Base-by-base conservation (phyloP, 2,113 vertebrate genomes). In the Rhea americana region DNA sequence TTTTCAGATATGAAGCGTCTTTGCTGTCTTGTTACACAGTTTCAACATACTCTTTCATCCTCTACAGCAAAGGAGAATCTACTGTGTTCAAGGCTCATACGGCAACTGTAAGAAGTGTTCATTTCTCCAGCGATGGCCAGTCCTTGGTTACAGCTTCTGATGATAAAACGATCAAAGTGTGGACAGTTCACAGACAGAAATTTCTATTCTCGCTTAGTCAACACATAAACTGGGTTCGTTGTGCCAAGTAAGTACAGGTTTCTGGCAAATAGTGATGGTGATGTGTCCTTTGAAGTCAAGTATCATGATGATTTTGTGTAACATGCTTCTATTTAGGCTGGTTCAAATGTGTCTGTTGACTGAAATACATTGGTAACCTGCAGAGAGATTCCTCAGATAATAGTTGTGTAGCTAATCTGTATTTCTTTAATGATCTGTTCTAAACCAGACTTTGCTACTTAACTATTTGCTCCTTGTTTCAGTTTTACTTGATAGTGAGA, bases 161-260 rank as follows among this genome's bases (percentile, higher is more conserved):
- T 32, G 99, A 99, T 97, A 99, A 99, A 95, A 99, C 98, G 20
- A 50, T 99, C 88, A 99, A 99, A 97, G 98, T 99, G 83, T 99
- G 99, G 99, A 98, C 97, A 0, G 98, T 99, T 63, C 99, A 99
- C 95, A 97, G 99, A 65, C 99, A 99, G 95, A 99, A 99, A 93
- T 99, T 99, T 89, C 97, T 99, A 7, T 99, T 99, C 95, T 99
- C 99, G 18, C 97, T 99, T 76, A 99, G 91, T 85, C 98, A 99
- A 90, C 99, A 99, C 96, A 99, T 99, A 94, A 99, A 99, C 97
- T 99, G 99, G 99, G 99, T 99, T 95, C 99, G 99, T 94, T 99
- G 99, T 97, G 99, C 99, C 87, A 99, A 96, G 99, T 99, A 97
- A 61, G 98, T 96, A 4, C 1, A 0, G 18, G 24, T 67, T 51